A percentile compares a stretch with the other conserved stretches of the same genome.
These are phyloP conservation scores for Gallirallus australis DNA, from an alignment of 2,797 vertebrate genomes.

Conservation along the genomic window DNA sequence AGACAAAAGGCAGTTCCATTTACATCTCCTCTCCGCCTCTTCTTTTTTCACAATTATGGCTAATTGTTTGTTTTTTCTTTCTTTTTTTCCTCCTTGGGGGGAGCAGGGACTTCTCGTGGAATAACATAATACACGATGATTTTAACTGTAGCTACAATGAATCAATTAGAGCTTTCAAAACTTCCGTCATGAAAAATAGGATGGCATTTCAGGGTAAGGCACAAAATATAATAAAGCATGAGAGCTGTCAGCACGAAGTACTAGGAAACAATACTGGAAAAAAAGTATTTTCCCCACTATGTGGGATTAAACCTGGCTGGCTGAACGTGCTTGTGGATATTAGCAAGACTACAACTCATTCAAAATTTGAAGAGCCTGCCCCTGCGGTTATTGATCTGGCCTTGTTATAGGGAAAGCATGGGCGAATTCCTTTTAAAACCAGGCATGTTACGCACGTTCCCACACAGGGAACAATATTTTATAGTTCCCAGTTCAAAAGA, in stretches of 20 bases:
- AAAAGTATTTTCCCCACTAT: background rate
- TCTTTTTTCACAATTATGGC: background rate
- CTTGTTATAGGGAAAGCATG: background rate
- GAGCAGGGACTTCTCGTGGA: background rate
- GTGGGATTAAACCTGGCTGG: conserved; percentile 1
- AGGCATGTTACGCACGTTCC: rapidly evolving
- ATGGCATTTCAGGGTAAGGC: background rate
- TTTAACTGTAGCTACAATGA: background rate
- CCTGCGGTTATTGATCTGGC: background rate
- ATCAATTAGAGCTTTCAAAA: background rate
- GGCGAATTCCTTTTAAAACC: background rate
- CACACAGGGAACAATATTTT: background rate
- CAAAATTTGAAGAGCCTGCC: background rate
- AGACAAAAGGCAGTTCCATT: background rate
- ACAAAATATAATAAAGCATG: background rate
- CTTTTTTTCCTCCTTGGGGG: too few relatives aligned
- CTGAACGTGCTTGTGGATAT: background rate
- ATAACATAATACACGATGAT: background rate
- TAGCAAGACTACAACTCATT: background rate
- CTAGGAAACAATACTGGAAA: background rate
- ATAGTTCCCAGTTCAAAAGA: background rate
- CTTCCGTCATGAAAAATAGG: background rate
- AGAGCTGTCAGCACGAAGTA: background rate
- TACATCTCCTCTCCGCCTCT: background rate
- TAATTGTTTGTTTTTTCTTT: background rate